Evolutionary conservation across 2,797 vertebrate genomes (phyloP), one percentile per base, ranked within the genome.

Genomic region (Lithobates sylvaticus): DNA sequence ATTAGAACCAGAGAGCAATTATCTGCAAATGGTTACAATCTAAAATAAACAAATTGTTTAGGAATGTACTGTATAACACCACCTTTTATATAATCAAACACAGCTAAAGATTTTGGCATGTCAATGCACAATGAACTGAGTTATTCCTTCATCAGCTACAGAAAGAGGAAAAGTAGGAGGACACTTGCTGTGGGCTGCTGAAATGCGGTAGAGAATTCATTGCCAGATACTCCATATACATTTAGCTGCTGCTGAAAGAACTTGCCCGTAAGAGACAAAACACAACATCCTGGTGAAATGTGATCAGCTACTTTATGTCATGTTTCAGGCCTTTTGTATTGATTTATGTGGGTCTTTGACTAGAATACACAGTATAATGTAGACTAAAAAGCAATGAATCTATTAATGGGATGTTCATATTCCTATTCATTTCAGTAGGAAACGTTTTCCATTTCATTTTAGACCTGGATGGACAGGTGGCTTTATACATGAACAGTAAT

Each of bases 381-480:
- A 82, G 79, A 77, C 47, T 86, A 79, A 76, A 86, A 86, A 86
- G 47, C 85, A 70, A 82, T 70, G 73, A 81, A 61, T 70, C 47
- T 64, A 65, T 67, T 86, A 86, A 86, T 86, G 73, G 79, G 73
- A 82, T 82, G 81, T 86, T 39, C 65, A 81, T 32, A 32, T 71
- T 54, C 64, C 34, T 27, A 36, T 82, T 86, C 13, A 65, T 86
- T 67, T 81, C 10, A 3, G 42, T 32, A 18, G 44, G 58, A 75
- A 47, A 27, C 69, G 42, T 61, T 65, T 81, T 71, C 36, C 69
- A 69, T 78, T 67, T 32, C 4, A 18, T 58, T 85, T 86, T 76
- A 81, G 32, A 61, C 44, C 73, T 58, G 65, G 50, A 71, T 81
- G 47, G 47, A 75, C 44, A 15, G 76, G 65, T 58, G 68, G 72